A percentile compares a stretch with the other conserved stretches of the same genome.
Conservation (phyloP, 2,113 vertebrate species). For the Eurystomus gularis region DNA sequence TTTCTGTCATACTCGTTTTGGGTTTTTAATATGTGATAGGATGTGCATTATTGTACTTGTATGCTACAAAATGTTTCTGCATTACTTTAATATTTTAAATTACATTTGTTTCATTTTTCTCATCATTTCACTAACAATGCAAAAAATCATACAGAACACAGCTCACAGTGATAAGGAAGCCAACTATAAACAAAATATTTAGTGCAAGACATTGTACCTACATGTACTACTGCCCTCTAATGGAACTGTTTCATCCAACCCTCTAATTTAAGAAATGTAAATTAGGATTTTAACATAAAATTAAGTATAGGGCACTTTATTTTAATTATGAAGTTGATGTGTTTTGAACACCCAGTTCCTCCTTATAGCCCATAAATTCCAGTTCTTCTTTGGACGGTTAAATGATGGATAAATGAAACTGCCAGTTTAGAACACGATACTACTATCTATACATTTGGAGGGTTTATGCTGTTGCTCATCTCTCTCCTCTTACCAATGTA, state of each 20-base stretch:
- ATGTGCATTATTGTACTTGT: neutral
- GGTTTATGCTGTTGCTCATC: neutral
- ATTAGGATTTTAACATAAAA: neutral
- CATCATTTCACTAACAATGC: neutral
- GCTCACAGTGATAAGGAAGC: neutral
- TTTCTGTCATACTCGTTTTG: neutral
- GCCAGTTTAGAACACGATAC: neutral
- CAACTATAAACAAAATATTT: neutral
- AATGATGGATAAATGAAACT: neutral
- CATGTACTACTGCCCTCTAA: conserved; percentile 37
- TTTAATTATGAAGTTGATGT: neutral
- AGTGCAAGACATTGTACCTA: neutral
- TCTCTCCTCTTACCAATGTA: neutral
- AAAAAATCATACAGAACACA: neutral
- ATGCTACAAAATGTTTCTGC: neutral
- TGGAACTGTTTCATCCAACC: neutral
- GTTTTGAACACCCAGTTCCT: neutral
- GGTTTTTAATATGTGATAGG: neutral
- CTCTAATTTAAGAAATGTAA: neutral
- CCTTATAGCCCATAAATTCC: neutral
- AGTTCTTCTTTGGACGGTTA: neutral
- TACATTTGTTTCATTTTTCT: neutral
- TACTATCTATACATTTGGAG: too few relatives aligned
- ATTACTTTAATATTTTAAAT: neutral
- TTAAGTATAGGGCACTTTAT: neutral